These are phyloP conservation scores for Chelonoidis abingdonii DNA, from an alignment of 2,113 vertebrate genomes.

Conservation along the genomic window DNA sequence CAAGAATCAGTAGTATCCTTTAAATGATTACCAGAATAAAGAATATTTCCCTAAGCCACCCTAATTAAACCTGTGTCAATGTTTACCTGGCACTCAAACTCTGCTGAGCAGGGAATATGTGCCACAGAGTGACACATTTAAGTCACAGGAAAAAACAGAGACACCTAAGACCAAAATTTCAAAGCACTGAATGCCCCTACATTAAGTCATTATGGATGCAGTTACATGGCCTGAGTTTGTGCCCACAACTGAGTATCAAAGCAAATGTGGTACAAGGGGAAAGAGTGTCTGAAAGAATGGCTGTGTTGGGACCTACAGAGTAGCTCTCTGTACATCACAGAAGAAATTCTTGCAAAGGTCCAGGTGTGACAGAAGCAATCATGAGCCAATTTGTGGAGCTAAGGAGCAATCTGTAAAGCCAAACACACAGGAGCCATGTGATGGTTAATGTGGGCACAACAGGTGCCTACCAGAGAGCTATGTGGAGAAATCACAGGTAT, in stretches of 20 bases:
- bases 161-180: conserved; percentile 16
- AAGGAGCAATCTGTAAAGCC: not conserved
- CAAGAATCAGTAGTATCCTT: not conserved
- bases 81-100: not conserved
- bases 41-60: not conserved
- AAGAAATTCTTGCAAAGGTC: conserved; percentile 26
- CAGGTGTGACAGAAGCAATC: not conserved
- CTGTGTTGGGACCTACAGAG: not conserved
- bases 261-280: not conserved
- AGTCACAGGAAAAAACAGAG: not conserved
- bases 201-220: not conserved
- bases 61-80: conserved; percentile 13
- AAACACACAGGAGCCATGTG: not conserved
- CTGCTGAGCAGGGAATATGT: not conserved
- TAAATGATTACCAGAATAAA: conserved; percentile 37
- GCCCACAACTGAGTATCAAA: not conserved
- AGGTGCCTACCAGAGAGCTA: conserved; percentile 15
- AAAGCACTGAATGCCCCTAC: accelerated
- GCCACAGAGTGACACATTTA: not conserved
- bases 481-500: not conserved
- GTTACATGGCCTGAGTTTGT: not conserved
- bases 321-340: not conserved
- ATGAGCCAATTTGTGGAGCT: not conserved
- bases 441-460: conserved; percentile 6
- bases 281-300: not conserved